phyloP scores from a whole-genome alignment of 1,140 invertebrate species.

The Drosophila parvula region DNA sequence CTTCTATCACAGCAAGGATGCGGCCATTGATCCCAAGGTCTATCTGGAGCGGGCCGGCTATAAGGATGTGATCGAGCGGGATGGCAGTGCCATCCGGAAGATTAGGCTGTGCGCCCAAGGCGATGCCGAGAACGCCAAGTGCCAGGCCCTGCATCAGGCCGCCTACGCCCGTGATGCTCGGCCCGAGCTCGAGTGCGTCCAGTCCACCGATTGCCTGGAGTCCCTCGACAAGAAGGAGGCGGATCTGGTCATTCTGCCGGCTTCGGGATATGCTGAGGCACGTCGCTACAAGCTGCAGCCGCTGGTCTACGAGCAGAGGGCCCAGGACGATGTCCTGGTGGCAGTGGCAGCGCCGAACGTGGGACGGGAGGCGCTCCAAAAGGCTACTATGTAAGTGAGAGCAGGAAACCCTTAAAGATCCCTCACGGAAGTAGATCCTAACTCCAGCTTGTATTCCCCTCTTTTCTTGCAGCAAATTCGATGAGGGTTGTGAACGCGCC shows the following conservation, averaged over 20 bases:
- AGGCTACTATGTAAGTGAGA: constrained; percentile 68
- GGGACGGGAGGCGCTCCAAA: constrained; percentile 57
- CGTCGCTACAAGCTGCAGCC: constrained; percentile 58
- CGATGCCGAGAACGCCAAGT: constrained; percentile 87
- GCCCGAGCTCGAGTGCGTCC: constrained; percentile 88
- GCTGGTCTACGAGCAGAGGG: constrained; percentile 68
- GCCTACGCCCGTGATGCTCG: constrained; percentile 90
- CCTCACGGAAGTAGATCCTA: not conserved
- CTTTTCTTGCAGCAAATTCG: constrained; percentile 54
- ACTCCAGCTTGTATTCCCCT: not conserved
- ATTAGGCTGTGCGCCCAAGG: constrained; percentile 88
- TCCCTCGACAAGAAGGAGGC: constrained; percentile 84
- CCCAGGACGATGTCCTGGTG: constrained; percentile 64
- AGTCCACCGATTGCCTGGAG: constrained; percentile 88
- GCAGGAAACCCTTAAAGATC: no score
- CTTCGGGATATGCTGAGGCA: constrained; percentile 51
- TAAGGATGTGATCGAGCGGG: constrained; percentile 90
- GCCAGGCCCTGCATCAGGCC: constrained; percentile 87
- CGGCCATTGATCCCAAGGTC: constrained; percentile 86
- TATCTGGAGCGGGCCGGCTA: constrained; percentile 90
- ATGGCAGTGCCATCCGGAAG: constrained; percentile 77
- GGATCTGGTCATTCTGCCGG: constrained; percentile 53
- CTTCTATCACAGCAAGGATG: constrained; percentile 87
- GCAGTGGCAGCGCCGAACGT: constrained; percentile 63
- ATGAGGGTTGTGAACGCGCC: constrained; percentile 53